These are phyloP conservation scores for Cerastis leucographa DNA, from an alignment of 2,888 invertebrate species.

Conservation along the genomic window DNA sequence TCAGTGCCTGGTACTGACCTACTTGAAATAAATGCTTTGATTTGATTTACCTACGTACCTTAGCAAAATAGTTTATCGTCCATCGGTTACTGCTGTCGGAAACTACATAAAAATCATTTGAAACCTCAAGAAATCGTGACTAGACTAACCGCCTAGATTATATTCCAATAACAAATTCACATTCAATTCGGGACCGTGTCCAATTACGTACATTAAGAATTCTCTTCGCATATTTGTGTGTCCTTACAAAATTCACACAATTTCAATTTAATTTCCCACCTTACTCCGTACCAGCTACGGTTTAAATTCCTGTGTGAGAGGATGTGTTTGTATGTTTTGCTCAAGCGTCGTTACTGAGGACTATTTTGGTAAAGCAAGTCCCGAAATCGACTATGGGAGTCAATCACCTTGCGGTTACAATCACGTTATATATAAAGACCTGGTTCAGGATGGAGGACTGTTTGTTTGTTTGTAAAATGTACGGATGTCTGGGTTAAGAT, in stretches of 20 bases:
- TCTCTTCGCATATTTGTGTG: conserved; percentile 67
- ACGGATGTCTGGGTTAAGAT: conserved; percentile 41
- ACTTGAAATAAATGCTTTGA: no score
- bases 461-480: conserved; percentile 39
- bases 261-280: conserved; percentile 16
- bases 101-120: conserved; percentile 22
- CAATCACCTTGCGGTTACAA: conserved; percentile 77
- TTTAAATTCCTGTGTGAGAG: conserved; percentile 34
- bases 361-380: conserved; percentile 72
- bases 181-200: conserved; percentile 53
- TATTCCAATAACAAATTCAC: conserved; percentile 44
- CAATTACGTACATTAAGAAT: conserved; percentile 65
- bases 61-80: background rate
- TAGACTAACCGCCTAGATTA: conserved; percentile 33
- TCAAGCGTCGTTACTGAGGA: conserved; percentile 54
- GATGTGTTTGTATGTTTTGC: conserved; percentile 43
- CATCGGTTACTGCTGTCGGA: background rate
- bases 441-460: conserved; percentile 14
- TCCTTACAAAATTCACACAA: conserved; percentile 15
- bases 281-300: conserved; percentile 14
- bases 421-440: conserved; percentile 53
- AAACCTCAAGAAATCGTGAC: conserved; percentile 49
- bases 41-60: background rate
- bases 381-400: conserved; percentile 73
- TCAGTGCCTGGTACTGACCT: no score